Evolutionary conservation across 2,888 invertebrate species (phyloP).

Genomic region (Drosophila longiperda): DNA sequence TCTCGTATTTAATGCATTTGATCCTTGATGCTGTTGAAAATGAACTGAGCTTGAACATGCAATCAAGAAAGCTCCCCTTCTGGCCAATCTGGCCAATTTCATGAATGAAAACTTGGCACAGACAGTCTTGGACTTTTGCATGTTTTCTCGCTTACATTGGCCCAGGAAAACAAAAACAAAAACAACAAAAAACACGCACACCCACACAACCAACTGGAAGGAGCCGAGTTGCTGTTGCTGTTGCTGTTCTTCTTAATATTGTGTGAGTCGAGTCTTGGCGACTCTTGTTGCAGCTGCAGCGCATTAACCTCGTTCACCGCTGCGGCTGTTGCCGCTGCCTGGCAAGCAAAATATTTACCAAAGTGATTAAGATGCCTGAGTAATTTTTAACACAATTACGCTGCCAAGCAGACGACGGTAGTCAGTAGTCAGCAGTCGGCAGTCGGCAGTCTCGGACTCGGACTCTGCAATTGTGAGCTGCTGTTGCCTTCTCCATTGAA

Average conservation of each 20-base stretch:
- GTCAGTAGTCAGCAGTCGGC: conserved; percentile 45
- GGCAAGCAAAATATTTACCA: conserved; percentile 80
- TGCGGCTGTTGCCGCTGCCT: conserved; percentile 41
- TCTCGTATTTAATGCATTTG: conserved; percentile 81
- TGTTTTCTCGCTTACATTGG: conserved; percentile 55
- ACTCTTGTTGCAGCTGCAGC: conserved; percentile 76
- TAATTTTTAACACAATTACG: conserved; percentile 82
- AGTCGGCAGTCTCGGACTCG: conserved; percentile 45
- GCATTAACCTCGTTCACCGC: conserved; percentile 72
- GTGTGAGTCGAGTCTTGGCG: conserved; percentile 55
- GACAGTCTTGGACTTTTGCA: conserved; percentile 64
- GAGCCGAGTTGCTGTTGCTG: conserved; percentile 22
- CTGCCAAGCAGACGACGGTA: conserved; percentile 80
- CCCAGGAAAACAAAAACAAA: conserved; percentile 15
- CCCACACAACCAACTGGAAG: conserved; percentile 57
- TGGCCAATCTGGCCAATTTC: conserved; percentile 76
- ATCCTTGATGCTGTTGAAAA: conserved; percentile 81
- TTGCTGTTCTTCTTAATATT: conserved; percentile 60
- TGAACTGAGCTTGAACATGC: conserved; percentile 82
- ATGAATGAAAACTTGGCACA: conserved; percentile 80
- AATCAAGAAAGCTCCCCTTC: conserved; percentile 66
- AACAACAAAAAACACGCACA: conserved; percentile 56
- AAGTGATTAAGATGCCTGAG: conserved; percentile 82
- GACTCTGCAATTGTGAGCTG: conserved; percentile 47
- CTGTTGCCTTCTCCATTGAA: conserved; percentile 46